Base-by-base conservation (phyloP, 1,140 invertebrate species). In the Eriocheir sinensis region DNA sequence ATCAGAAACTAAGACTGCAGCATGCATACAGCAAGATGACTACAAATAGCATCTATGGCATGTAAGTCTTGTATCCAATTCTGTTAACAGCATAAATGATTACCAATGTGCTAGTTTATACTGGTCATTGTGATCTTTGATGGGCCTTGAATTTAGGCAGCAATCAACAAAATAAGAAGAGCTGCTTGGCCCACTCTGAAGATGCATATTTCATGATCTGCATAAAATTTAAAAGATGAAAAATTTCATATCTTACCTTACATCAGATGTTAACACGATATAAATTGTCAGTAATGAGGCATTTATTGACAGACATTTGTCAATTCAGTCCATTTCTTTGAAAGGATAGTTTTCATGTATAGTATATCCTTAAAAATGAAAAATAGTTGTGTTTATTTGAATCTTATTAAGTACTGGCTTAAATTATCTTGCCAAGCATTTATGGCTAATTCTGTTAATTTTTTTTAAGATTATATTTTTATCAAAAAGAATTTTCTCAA, bases 21-120 rank as follows among this genome's bases (percentile, higher is more conserved):
- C 93, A 94, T 94, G 93, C 93, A 94, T 90, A 94, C 89, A 94
- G 92, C 92, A 90, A 94, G 93, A 90, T 94, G 93, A 94, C 93
- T 89, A 94, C 93, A 94, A 89, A 94, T 89, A 94, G 93, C 93
- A 94, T 88, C 79, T 94, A 30, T 91, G 89, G 89, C 80, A 94
- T 79, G 88, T 94, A 83, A 94, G 41, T 89, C 88, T 81, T 94
- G 86, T 89, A 81, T 94, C 88, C 93, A 94, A 94, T 94, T 90
- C 53, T 48, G 93, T 94, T 81, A 36, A 94, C 88, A 94, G 93
- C 88, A 94, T 90, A 30, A 89, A 89, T 21, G 86, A 53, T 94
- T 89, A 89, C 72, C 41, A 94, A 81, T 81, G 38, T 30, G 12
- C 79, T 48, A 81, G 89, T 41, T 83, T 80, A 89, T 89, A 91